Evolutionary conservation across 2,888 invertebrate genomes (phyloP), one percentile per base, ranked within the genome.

Genomic region (Furcula furcula): DNA sequence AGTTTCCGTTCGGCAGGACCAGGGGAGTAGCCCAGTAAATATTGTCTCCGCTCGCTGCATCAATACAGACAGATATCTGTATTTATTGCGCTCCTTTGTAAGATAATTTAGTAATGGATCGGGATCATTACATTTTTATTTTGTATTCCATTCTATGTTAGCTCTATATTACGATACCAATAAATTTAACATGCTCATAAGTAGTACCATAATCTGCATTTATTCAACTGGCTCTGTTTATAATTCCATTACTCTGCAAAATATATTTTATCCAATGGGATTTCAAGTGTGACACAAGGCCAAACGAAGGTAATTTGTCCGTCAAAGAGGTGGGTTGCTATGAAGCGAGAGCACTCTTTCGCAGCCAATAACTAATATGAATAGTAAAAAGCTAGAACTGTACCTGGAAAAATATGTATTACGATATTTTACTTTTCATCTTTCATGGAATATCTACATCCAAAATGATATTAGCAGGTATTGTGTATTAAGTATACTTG

Each of bases 1-100:
- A 88, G 87, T 87, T 87, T 86, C 84, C 85, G 86, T 84, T 86
- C 77, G 85, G 80, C 77, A 82, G 77, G 80, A 75, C 80, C 78
- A 76, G 78, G 85, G 87, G 84, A 81, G 79, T 72, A 75, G 81
- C 76, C 77, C 81, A 82, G 78, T 86, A 86, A 86, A 88, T 87
- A 87, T 86, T 87, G 87, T 87, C 86, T 78, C 80, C 76, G 76
- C 72, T 75, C 71, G 55, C 73, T 79, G 74, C 78, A 80, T 80
- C 84, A 78, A 83, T 84, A 83, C 76, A 68, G 79, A 80, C 80
- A 81, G 74, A 79, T 79, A 83, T 82, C 75, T 76, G 70, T 85
- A 86, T 86, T 86, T 87, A 87, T 86, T 81, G 65, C 75, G 65
- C 70, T 78, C 65, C 73, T 73, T 72, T 76, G 65, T 61, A 69